Evolutionary conservation across 2,113 vertebrate genomes (phyloP).

Genomic region (Sinocyclocheilus maitianheensis): DNA sequence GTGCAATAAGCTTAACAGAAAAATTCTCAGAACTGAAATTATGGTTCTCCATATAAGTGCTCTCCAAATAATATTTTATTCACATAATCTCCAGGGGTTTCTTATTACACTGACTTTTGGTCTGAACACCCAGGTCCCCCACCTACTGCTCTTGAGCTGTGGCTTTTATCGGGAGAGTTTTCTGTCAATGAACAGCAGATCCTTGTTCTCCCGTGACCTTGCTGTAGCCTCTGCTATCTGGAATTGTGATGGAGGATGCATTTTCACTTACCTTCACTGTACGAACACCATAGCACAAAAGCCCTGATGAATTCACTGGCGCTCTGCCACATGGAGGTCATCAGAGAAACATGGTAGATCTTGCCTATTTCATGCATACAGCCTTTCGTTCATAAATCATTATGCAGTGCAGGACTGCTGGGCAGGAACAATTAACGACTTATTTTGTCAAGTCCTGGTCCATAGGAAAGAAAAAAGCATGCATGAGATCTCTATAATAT

Average conservation of each 20-base stretch:
- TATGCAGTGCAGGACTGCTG: conserved; percentile 51
- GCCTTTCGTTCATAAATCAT: conserved; percentile 52
- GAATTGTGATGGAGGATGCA: conserved; percentile 67
- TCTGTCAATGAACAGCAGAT: conserved; percentile 21
- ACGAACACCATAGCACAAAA: conserved; percentile 58
- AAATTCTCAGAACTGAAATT: not conserved
- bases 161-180: conserved; percentile 4
- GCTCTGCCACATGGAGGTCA: not conserved
- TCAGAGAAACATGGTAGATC: conserved; percentile 32
- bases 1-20: not conserved
- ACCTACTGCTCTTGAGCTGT: not conserved
- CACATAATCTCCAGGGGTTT: not conserved
- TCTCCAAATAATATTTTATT: conserved; percentile 12
- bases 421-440: conserved; percentile 54
- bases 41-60: not conserved
- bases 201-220: conserved; percentile 40
- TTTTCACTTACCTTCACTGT: conserved; percentile 59
- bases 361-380: conserved; percentile 41
- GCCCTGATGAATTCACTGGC: conserved; percentile 42
- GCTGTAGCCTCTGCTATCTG: conserved; percentile 25
- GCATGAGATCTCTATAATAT: not conserved
- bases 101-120: not conserved
- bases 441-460: conserved; percentile 37
- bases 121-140: not conserved
- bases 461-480: conserved; percentile 5